phyloP scores from a whole-genome alignment of 2,113 vertebrate species.

The Marmota monax region DNA sequence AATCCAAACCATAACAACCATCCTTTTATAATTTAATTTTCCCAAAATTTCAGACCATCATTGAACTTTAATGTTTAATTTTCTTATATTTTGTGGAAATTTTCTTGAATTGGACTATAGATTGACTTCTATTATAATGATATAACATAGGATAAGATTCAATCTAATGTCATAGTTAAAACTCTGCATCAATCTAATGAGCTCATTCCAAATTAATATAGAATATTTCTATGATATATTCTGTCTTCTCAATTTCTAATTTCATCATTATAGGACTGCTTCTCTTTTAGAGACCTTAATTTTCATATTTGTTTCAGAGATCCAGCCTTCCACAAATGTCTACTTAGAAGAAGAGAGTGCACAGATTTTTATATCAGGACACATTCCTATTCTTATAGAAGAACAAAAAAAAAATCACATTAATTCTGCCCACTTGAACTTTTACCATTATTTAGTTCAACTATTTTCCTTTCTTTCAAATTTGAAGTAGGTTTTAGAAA shows the following conservation, averaged over 20 bases:
- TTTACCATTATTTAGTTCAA: constrained; percentile 30
- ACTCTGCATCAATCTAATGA: neutral
- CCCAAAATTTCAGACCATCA: neutral
- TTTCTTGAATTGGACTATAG: neutral
- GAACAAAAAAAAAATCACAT: neutral
- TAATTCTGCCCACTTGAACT: neutral
- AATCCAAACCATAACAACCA: neutral
- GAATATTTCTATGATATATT: constrained; percentile 32
- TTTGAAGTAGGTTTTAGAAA: neutral
- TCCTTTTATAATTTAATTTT: neutral
- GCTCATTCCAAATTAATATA: neutral
- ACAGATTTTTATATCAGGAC: neutral
- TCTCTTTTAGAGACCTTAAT: neutral
- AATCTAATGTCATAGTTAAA: neutral
- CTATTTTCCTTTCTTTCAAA: neutral
- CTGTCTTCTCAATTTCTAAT: neutral
- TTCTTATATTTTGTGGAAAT: neutral
- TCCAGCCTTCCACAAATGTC: neutral
- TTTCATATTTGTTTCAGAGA: neutral
- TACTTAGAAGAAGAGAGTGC: neutral
- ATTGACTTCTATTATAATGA: neutral
- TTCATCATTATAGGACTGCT: neutral
- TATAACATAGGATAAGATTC: neutral
- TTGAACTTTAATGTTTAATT: neutral
- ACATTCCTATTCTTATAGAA: neutral